phyloP scores from a whole-genome alignment of 2,113 vertebrate genomes.

The Philantomba maxwellii region DNA sequence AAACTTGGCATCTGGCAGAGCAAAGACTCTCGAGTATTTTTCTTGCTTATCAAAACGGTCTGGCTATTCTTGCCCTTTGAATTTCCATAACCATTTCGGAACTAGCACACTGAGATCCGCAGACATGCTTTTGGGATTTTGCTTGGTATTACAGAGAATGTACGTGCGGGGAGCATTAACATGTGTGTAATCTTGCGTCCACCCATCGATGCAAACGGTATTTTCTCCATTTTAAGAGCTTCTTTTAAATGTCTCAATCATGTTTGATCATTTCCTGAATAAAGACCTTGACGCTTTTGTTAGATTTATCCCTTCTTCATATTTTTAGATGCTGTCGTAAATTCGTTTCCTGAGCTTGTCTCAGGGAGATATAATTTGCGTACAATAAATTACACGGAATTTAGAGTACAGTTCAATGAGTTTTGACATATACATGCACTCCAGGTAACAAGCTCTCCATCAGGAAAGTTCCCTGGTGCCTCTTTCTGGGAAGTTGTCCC shows the following conservation, averaged over 20 bases:
- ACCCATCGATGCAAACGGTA: not conserved
- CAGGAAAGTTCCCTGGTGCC: not conserved
- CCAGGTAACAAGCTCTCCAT: not conserved
- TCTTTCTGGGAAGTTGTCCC: not conserved
- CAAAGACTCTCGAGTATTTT: rapidly evolving
- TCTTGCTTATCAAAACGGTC: not conserved
- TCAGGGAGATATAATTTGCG: not conserved
- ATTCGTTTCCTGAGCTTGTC: not conserved
- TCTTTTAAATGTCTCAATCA: not conserved
- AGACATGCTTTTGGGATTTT: not conserved
- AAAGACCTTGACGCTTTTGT: not conserved
- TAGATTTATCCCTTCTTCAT: not conserved
- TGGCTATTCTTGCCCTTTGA: not conserved
- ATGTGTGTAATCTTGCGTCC: rapidly evolving
- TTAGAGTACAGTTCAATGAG: not conserved
- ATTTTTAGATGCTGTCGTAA: not conserved
- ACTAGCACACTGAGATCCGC: not conserved
- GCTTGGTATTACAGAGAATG: rapidly evolving
- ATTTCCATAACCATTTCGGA: not conserved
- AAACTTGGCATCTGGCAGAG: rapidly evolving
- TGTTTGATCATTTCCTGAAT: not conserved
- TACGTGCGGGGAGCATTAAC: rapidly evolving
- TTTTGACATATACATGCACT: not conserved
- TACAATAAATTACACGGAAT: not conserved
- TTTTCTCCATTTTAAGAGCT: not conserved